phyloP scores from a whole-genome alignment of 1,140 invertebrate genomes.

The Drosophila sproati region DNA sequence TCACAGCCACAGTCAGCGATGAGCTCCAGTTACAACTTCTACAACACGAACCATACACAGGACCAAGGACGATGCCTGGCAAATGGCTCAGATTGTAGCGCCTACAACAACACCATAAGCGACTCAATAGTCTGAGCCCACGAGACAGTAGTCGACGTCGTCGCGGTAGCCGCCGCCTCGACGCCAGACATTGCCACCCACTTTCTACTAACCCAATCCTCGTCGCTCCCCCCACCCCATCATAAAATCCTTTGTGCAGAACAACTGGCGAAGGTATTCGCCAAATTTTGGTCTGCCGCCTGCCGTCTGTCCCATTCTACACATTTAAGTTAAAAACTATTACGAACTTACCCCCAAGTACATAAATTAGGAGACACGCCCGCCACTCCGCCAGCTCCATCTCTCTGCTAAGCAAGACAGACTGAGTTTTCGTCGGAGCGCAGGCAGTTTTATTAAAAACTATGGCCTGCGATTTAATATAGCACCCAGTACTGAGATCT shows the following conservation, averaged over 20 bases:
- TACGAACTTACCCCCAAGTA: conserved; percentile 68
- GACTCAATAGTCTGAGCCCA: conserved; percentile 36
- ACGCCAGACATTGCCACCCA: conserved; percentile 52
- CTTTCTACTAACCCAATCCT: background rate
- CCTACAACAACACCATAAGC: conserved; percentile 45
- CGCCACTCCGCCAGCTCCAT: background rate
- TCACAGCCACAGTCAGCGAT: conserved; percentile 23
- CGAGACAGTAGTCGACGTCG: background rate
- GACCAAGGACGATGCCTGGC: conserved; percentile 7
- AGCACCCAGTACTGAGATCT: conserved; percentile 34
- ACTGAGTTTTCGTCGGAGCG: conserved; percentile 27
- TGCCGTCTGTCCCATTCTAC: conserved; percentile 8
- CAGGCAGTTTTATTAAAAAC: conserved; percentile 77
- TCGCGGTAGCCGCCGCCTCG: conserved; percentile 43
- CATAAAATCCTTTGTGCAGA: background rate
- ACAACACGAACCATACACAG: background rate
- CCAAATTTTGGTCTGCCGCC: conserved; percentile 31
- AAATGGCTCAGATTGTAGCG: conserved; percentile 37
- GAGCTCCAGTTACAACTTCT: conserved; percentile 25
- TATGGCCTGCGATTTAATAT: conserved; percentile 72
- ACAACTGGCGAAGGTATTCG: conserved; percentile 16
- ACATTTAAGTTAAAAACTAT: conserved; percentile 80
- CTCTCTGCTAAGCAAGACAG: conserved; percentile 1
- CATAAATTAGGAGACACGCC: conserved; percentile 64
- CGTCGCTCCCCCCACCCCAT: background rate